A percentile compares a stretch with the other conserved stretches of the same genome.
These are phyloP conservation scores for Nephrotoma flavescens DNA, from an alignment of 2,888 invertebrate species.

Conservation along the genomic window DNA sequence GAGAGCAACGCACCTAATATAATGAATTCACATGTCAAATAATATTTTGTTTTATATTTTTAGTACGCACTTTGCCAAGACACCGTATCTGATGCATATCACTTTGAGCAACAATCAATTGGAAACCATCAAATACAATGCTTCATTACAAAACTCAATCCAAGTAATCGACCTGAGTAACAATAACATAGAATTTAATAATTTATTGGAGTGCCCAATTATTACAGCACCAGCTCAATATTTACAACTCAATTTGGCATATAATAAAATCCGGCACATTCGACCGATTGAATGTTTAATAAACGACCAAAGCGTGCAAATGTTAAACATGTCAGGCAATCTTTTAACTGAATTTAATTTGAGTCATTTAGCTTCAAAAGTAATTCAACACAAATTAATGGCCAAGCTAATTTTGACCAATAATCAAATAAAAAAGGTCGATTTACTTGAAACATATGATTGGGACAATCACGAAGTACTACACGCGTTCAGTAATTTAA, in stretches of 20 bases:
- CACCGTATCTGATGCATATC: background rate
- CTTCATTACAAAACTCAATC: background rate
- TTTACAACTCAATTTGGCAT: background rate
- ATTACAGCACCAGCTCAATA: background rate
- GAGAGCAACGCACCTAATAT: no score
- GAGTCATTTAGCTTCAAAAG: background rate
- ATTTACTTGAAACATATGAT: background rate
- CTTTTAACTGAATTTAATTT: background rate
- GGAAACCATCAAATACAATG: background rate
- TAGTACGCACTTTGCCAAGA: background rate
- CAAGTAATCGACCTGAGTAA: background rate
- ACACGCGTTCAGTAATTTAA: background rate
- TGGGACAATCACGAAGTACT: background rate
- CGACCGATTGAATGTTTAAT: background rate
- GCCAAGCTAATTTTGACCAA: background rate
- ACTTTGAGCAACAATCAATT: background rate
- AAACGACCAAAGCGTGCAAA: background rate
- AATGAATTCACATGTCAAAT: no score
- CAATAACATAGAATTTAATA: background rate
- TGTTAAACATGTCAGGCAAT: background rate
- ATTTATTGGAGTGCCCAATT: background rate
- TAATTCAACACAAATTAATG: background rate
- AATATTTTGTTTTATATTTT: no score
- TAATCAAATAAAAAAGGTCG: background rate
- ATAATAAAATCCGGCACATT: background rate